A percentile compares a stretch with the other conserved stretches of the same genome.
These are phyloP conservation scores for Zosterops japonicus DNA, from an alignment of 2,113 vertebrate species.

Conservation along the genomic window DNA sequence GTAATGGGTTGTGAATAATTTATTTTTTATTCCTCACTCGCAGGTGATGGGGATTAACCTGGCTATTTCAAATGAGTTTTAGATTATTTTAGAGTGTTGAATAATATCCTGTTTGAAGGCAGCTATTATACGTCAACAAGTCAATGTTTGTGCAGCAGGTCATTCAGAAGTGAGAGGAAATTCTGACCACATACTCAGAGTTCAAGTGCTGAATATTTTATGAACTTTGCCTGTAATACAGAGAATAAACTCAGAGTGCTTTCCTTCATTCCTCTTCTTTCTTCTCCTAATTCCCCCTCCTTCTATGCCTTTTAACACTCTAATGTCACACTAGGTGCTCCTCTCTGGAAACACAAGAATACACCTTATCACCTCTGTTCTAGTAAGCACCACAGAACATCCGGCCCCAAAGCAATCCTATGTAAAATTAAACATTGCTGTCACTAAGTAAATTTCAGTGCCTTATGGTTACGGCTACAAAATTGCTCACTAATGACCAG, in stretches of 20 bases:
- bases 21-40: constrained; percentile 36
- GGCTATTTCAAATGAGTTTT: constrained; percentile 32
- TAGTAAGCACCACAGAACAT: background rate
- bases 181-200: constrained; percentile 47
- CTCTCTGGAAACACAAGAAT: background rate
- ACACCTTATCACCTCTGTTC: background rate
- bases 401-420: background rate
- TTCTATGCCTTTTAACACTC: background rate
- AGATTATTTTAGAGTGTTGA: constrained; percentile 42
- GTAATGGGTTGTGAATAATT: constrained; percentile 29
- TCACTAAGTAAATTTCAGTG: background rate
- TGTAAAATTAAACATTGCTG: background rate
- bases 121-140: constrained; percentile 41
- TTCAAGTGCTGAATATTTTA: constrained; percentile 11
- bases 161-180: constrained; percentile 59
- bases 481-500: background rate
- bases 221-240: background rate
- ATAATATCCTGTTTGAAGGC: constrained; percentile 59
- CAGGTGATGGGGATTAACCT: constrained; percentile 56
- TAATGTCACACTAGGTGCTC: background rate
- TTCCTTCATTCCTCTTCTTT: background rate
- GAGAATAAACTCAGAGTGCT: background rate
- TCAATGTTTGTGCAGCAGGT: constrained; percentile 52
- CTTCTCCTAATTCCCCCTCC: background rate
- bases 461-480: background rate